phyloP scores from a whole-genome alignment of 2,888 invertebrate genomes.

The Polyommatus iphigenia region DNA sequence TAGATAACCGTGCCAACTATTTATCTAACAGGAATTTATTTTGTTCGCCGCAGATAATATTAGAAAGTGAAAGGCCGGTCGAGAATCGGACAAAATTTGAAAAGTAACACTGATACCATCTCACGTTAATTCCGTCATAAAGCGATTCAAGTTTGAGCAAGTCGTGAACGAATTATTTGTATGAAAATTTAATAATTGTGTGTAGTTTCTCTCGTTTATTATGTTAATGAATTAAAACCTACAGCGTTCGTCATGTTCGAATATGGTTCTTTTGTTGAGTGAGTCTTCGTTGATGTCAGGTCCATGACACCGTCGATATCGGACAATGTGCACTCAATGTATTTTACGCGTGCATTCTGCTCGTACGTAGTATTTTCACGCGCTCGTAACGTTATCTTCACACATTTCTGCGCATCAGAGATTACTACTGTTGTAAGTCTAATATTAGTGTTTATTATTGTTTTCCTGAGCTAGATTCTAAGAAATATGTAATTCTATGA shows the following conservation, averaged over 20 bases:
- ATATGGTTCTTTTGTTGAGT: background rate
- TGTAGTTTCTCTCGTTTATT: constrained; percentile 18
- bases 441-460: background rate
- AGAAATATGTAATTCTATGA: background rate
- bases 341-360: background rate
- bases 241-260: background rate
- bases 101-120: constrained; percentile 27
- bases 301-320: constrained; percentile 1
- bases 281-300: background rate
- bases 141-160: background rate
- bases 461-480: background rate
- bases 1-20: constrained; percentile 8
- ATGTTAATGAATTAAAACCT: constrained; percentile 20
- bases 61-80: constrained; percentile 20
- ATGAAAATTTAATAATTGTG: background rate
- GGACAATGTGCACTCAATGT: background rate
- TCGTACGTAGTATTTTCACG: background rate
- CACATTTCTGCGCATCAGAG: constrained; percentile 1
- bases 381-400: background rate
- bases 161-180: constrained; percentile 11
- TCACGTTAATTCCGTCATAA: background rate
- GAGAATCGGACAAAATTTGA: constrained; percentile 14
- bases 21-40: background rate
- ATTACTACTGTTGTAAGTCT: background rate
- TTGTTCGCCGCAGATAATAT: constrained; percentile 1